Percentiles rank a stretch among this genome's conserved stretches.
These are phyloP conservation scores for Grallaria varia DNA, from an alignment of 2,113 vertebrate species.

Conservation along the genomic window DNA sequence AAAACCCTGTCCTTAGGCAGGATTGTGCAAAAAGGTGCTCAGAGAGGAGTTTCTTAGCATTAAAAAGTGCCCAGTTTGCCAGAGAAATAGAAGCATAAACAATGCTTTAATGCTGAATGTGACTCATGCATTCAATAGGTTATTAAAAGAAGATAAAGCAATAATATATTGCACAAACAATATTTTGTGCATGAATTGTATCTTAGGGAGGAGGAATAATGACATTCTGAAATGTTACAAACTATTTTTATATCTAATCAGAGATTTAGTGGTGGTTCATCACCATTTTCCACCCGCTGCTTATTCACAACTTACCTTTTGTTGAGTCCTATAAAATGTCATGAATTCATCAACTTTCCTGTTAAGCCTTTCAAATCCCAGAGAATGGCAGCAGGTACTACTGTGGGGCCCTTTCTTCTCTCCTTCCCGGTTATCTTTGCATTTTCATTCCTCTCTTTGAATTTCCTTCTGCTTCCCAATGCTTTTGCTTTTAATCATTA, in stretches of 20 bases:
- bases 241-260: conserved; percentile 3
- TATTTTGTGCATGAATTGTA: not conserved
- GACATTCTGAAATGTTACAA: not conserved
- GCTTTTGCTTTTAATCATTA: not conserved
- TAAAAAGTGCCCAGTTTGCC: not conserved
- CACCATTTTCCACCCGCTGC: not conserved
- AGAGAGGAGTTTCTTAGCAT: not conserved
- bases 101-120: not conserved
- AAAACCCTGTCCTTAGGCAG: not conserved
- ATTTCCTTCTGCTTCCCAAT: not conserved
- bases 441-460: not conserved
- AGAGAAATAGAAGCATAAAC: not conserved
- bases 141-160: not conserved
- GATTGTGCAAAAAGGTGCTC: not conserved
- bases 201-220: not conserved
- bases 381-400: not conserved
- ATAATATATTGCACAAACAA: not conserved
- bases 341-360: not conserved
- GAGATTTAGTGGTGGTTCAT: conserved; percentile 2
- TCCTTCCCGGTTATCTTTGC: not conserved
- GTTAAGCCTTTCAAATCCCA: not conserved
- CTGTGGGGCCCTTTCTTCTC: not conserved
- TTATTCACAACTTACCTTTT: conserved; percentile 4
- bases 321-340: not conserved
- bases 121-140: not conserved